Evolutionary conservation across 2,113 vertebrate genomes (phyloP).

Genomic region (Blennius ocellaris): DNA sequence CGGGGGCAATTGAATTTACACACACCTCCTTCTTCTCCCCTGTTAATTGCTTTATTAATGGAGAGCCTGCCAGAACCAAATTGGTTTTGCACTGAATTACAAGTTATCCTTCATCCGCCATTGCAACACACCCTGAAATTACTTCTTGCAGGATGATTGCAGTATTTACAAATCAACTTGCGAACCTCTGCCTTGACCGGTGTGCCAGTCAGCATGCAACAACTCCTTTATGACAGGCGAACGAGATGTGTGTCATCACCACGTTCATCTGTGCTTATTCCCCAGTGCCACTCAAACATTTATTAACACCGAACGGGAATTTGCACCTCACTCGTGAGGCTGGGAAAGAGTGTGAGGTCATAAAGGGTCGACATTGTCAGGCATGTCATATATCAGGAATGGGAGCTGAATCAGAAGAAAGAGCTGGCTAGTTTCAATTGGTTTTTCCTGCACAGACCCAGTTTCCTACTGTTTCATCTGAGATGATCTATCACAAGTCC

Average conservation of each 20-base stretch:
- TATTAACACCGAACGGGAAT: slow-evolving; percentile 10
- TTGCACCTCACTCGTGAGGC: slow-evolving; percentile 3
- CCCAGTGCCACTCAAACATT: slow-evolving; percentile 24
- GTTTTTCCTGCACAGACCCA: slow-evolving; percentile 30
- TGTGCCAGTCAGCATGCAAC: too few species aligned
- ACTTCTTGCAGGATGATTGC: not conserved
- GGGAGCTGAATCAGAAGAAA: slow-evolving; percentile 2
- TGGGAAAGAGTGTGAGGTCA: not conserved
- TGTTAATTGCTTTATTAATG: slow-evolving; percentile 72
- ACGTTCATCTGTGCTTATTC: slow-evolving; percentile 22
- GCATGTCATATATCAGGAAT: not conserved
- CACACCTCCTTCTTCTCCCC: slow-evolving; percentile 37
- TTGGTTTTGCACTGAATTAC: slow-evolving; percentile 44
- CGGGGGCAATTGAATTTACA: slow-evolving; percentile 50
- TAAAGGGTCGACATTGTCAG: slow-evolving; percentile 3
- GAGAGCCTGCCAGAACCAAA: slow-evolving; percentile 36
- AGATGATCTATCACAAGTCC: slow-evolving; percentile 64
- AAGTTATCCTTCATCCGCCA: slow-evolving; percentile 24
- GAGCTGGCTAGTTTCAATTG: slow-evolving; percentile 32
- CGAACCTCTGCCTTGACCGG: not conserved
- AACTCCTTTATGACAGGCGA: too few species aligned
- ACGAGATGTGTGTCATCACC: not conserved
- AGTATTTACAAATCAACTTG: not conserved
- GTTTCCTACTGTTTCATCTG: slow-evolving; percentile 38
- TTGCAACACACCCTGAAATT: not conserved